Percentiles rank a stretch among this genome's conserved stretches.
Conservation (phyloP, 2,797 vertebrate species). For the Neopelma chrysocephalum region DNA sequence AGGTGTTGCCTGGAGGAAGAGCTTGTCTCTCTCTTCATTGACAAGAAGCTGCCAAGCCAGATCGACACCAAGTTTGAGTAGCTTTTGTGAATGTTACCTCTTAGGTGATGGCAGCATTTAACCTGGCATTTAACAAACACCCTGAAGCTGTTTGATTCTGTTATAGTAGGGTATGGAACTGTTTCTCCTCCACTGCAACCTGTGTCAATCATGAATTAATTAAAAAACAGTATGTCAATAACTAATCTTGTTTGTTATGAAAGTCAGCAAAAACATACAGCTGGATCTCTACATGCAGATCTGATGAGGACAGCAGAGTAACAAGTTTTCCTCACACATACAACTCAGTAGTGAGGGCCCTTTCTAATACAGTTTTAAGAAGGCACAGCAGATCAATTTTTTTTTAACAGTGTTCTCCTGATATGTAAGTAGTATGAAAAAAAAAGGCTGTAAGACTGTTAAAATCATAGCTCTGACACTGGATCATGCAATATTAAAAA, state of each 20-base stretch:
- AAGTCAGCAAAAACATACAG: background rate
- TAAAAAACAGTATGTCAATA: background rate
- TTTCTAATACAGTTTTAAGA: background rate
- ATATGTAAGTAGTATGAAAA: background rate
- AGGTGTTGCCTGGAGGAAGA: background rate
- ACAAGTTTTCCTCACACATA: background rate
- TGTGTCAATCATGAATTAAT: background rate
- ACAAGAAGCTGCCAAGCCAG: background rate
- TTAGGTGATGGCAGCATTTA: background rate
- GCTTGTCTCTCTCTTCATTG: background rate
- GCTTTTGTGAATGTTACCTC: background rate
- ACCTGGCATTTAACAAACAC: background rate
- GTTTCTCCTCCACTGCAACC: background rate
- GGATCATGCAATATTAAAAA: background rate
- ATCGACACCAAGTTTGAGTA: background rate
- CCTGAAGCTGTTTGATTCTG: background rate
- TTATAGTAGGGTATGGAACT: background rate
- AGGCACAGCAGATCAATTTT: background rate
- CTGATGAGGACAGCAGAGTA: background rate
- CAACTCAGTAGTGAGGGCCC: background rate
- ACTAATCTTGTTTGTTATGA: background rate
- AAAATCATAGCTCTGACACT: background rate
- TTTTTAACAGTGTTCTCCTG: background rate
- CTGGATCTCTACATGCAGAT: background rate
- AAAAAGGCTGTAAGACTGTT: background rate